phyloP scores from a whole-genome alignment of 1,140 invertebrate genomes.

The Drosophila dunni region DNA sequence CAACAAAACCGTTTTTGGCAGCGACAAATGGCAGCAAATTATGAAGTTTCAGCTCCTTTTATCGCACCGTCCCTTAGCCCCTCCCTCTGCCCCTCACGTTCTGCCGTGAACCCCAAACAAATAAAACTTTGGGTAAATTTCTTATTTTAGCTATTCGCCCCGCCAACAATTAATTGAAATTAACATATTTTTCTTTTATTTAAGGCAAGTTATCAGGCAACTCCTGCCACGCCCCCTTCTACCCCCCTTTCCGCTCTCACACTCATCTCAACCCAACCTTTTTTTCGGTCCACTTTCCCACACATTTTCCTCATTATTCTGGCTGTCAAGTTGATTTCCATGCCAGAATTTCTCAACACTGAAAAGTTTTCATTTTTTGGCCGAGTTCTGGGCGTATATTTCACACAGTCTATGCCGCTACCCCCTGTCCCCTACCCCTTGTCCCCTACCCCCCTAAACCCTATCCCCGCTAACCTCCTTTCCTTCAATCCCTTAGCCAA shows the following conservation, averaged over 20 bases:
- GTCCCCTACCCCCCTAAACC: not conserved
- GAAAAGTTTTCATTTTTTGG: slow-evolving; percentile 52
- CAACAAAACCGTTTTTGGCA: slow-evolving; percentile 57
- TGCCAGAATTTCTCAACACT: slow-evolving; percentile 40
- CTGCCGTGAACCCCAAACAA: not conserved
- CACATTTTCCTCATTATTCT: slow-evolving; percentile 10
- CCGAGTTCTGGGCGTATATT: slow-evolving; percentile 28
- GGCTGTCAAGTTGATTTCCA: slow-evolving; percentile 56
- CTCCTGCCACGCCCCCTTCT: not conserved
- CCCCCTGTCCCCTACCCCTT: not conserved
- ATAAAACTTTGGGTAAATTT: slow-evolving; percentile 30
- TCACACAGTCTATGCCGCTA: slow-evolving; percentile 4
- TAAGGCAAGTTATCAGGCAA: slow-evolving; percentile 59
- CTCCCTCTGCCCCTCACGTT: not conserved
- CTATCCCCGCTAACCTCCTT: not conserved
- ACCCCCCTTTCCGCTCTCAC: not conserved
- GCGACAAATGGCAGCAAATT: slow-evolving; percentile 73
- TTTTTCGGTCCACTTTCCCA: slow-evolving; percentile 4
- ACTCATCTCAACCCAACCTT: slow-evolving; percentile 1
- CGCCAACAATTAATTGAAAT: slow-evolving; percentile 80
- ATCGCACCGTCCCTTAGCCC: not conserved
- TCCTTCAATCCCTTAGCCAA: not conserved
- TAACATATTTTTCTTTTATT: slow-evolving; percentile 79
- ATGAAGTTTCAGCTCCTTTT: slow-evolving; percentile 42
- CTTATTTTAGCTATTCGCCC: slow-evolving; percentile 43